Conservation (phyloP, 1,140 invertebrate species). For the Leguminivora glycinivorella region DNA sequence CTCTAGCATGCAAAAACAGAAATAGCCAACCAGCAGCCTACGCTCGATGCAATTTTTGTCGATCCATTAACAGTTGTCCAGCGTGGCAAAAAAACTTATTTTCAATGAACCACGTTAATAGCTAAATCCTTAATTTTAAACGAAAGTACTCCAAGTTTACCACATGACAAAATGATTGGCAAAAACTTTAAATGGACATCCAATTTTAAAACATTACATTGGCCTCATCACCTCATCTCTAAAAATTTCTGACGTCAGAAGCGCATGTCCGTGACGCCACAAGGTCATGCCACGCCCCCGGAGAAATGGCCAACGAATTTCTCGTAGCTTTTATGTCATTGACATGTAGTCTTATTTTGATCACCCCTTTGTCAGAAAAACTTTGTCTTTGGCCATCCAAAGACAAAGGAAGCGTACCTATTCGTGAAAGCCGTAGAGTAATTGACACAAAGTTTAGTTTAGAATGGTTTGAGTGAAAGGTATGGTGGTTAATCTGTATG, state of each 20-base stretch:
- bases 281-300: constrained; percentile 4
- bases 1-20: too few relatives aligned
- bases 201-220: not conserved
- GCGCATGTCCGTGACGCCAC: constrained; percentile 7
- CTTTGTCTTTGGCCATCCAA: too few relatives aligned
- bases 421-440: not conserved
- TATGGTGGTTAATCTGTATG: constrained; percentile 24
- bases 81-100: too few relatives aligned
- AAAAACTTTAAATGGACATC: not conserved
- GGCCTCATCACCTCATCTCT: not conserved
- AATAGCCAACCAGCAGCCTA: too few relatives aligned
- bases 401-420: too few relatives aligned
- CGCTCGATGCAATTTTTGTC: too few relatives aligned
- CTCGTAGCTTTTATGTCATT: not conserved
- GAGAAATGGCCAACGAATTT: constrained; percentile 6
- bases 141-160: too few relatives aligned
- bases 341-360: not conserved
- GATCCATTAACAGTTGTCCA: too few relatives aligned
- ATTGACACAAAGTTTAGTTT: not conserved
- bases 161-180: not conserved
- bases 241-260: not conserved
- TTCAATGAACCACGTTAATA: too few relatives aligned
- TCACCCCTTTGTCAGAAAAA: not conserved
- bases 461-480: not conserved
- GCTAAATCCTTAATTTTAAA: too few relatives aligned